Evolutionary conservation across 23 tunicate species (phyloP), one percentile per base, ranked within the genome.

Genomic region (Corella eumyota): DNA sequence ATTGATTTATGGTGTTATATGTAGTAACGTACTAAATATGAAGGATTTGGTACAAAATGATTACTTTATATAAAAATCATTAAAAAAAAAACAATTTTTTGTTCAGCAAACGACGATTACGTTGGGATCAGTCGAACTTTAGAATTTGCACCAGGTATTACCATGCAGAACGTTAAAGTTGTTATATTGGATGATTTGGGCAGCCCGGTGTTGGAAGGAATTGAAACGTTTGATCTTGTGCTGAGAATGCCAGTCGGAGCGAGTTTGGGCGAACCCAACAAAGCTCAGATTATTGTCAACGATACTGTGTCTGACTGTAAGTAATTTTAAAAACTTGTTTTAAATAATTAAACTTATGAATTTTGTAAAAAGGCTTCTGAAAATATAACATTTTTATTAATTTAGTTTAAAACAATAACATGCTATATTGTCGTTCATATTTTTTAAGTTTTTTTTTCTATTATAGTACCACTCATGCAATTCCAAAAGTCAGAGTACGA

Each of bases 161-260:
- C 80, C n/a, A 55, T 72, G 81, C 92, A 77, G 49, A 53, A 67
- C 25, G 58, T 92, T 7, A 64, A 68, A 19, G 87, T 92, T 36
- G 63, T 47, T 13, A 92, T 92, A 17, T 72, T 92, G 33, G 98
- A 92, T 55, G 98, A 92, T 47, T 60, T 92, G n/a, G 98, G 98
- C 0, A 71, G 51, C 38, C 98, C 98, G 19, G 67, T 64, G 7
- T 36, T 92, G 86, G 98, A 92, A 61, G 93, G 98, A 25, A 47
- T 67, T 7, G 98, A 92, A 50, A 76, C 79, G 11, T 92, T 92
- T 40, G 98, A 92, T 30, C 64, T 92, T 26, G 66, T 76, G 19
- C 61, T 92, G 6, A 48, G 75, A 26, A 82, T 92, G 93, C 93
- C 92, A 24, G 45, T 73, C 30, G 75, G 71, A 48, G 91, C 82